These are phyloP conservation scores for Drosophila imparisetae DNA, from an alignment of 2,888 invertebrate species.

Conservation along the genomic window DNA sequence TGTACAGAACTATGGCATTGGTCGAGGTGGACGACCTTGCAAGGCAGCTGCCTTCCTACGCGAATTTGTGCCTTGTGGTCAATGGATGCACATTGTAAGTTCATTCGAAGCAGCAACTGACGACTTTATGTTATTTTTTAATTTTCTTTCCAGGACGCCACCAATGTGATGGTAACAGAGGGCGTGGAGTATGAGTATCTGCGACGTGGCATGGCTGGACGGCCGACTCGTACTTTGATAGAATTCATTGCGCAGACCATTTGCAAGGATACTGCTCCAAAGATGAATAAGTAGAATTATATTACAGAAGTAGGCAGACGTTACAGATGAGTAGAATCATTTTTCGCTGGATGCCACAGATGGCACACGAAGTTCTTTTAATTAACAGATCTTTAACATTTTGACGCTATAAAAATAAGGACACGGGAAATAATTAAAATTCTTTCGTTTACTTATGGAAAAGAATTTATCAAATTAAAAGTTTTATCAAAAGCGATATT, in stretches of 20 bases:
- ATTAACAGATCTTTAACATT: conserved; percentile 13
- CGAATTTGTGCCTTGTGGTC: conserved; percentile 89
- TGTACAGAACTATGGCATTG: conserved; percentile 85
- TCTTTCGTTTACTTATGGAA: conserved; percentile 58
- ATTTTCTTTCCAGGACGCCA: conserved; percentile 86
- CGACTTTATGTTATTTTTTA: not conserved
- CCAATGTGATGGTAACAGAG: conserved; percentile 89
- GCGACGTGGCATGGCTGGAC: conserved; percentile 89
- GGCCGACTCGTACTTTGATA: conserved; percentile 90
- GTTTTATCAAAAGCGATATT: conserved; percentile 65
- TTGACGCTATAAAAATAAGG: conserved; percentile 29
- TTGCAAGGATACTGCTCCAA: conserved; percentile 82
- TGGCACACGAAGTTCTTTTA: conserved; percentile 17
- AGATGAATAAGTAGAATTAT: conserved; percentile 46
- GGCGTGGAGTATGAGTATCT: conserved; percentile 88
- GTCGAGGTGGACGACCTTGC: conserved; percentile 87
- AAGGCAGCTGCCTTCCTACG: conserved; percentile 92
- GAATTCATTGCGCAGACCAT: conserved; percentile 88
- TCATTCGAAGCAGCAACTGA: not conserved
- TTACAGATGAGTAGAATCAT: not conserved
- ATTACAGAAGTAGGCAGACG: not conserved
- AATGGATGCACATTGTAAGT: conserved; percentile 91
- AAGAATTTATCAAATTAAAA: conserved; percentile 61
- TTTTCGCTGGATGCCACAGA: conserved; percentile 3
- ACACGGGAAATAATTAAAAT: conserved; percentile 41